Base-by-base conservation (phyloP, 1,140 invertebrate species). In the Branchinecta lindahli region DNA sequence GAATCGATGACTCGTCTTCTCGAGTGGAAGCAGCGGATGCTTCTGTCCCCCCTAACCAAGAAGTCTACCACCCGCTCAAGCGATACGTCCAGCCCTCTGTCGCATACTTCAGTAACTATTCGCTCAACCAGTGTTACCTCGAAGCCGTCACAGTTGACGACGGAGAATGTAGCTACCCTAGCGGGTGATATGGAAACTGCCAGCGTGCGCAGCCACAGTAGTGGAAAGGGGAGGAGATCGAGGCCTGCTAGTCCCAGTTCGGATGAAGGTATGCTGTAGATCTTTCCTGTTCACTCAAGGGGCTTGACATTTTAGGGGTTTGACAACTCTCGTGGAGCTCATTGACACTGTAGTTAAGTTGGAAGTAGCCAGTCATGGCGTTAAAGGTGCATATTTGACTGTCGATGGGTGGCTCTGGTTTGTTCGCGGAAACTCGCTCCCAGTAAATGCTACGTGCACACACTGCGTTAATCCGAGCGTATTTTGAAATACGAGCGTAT, bases 21-120 rank as follows among this genome's bases (percentile, higher is more conserved):
- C 10, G 91, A 93, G 79, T 94, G 91, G 91, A 94, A 94, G 78
- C 90, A 94, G 79, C 83, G 91, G 75, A 94, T 94, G 91, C 79
- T 93, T 72, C 90, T 92, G 77, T 91, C 88, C 20, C 90, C 91
- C 12, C 77, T 93, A 69, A 91, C 90, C 20, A 83, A 89, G 69
- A 92, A 92, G 79, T 84, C 86, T 66, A 61, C 12, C 18, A 20
- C 12, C 18, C 52, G 52, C 12, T 61, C 52, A 15, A 61, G 52
- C 18, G 52, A 61, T 20, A 61, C 52, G 12, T 69, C 72, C 21
- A 47, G 72, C 9, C 66, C 73, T 68, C 21, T 66, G 70, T 68
- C 72, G 69, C 44, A 21, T 15, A 21, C 66, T 44, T 67, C 18
- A 7, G 15, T 33, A 61, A 61, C 71, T n/a, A 6, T 44, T 44